phyloP scores from a whole-genome alignment of 2,797 vertebrate genomes.

The Neopelma chrysocephalum region DNA sequence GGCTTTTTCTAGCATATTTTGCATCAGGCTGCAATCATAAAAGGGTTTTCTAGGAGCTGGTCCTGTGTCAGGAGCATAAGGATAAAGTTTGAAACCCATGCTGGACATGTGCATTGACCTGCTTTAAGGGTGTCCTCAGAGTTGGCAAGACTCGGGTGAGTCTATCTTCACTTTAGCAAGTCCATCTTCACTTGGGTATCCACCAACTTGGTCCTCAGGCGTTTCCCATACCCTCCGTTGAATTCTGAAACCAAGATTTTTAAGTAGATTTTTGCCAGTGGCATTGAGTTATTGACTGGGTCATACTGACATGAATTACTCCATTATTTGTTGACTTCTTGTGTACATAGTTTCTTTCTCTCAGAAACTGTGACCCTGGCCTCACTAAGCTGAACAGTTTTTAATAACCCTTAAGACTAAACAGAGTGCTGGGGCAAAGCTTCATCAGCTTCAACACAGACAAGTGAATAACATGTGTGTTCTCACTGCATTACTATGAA shows the following conservation, averaged over 20 bases:
- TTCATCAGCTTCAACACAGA: neutral
- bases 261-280: neutral
- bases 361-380: neutral
- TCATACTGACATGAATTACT: neutral
- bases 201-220: neutral
- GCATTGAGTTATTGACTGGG: neutral
- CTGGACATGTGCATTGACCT: accelerated
- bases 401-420: neutral
- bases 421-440: neutral
- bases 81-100: neutral
- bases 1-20: neutral
- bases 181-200: neutral
- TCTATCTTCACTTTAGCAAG: neutral
- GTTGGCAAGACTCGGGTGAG: neutral
- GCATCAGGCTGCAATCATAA: neutral
- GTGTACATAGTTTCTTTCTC: neutral
- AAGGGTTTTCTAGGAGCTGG: neutral
- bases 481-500: neutral
- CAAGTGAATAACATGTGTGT: accelerated
- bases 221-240: neutral
- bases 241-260: neutral
- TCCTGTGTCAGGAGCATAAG: neutral
- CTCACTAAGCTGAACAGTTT: neutral
- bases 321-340: neutral
- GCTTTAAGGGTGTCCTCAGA: neutral